A percentile compares a stretch with the other conserved stretches of the same genome.
phyloP scores from a whole-genome alignment of 2,113 vertebrate species.

The Verasper variegatus region DNA sequence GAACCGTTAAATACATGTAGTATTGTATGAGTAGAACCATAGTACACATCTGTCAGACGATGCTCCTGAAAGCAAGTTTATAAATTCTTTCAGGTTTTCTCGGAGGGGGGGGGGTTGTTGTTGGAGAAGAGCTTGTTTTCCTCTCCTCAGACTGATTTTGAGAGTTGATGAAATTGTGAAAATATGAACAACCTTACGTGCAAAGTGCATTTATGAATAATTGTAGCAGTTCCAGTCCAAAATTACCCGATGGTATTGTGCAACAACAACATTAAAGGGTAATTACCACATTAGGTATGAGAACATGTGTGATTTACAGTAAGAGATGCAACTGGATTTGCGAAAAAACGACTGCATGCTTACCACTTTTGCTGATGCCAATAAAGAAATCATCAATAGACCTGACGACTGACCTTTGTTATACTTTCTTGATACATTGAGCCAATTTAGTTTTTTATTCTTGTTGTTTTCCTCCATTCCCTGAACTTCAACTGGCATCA shows the following conservation, averaged over 20 bases:
- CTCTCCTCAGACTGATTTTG: slow-evolving; percentile 44
- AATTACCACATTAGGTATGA: slow-evolving; percentile 30
- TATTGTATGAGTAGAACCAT: slow-evolving; percentile 48
- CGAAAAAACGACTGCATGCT: slow-evolving; percentile 78
- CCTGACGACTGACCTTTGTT: slow-evolving; percentile 5
- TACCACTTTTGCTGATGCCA: slow-evolving; percentile 84
- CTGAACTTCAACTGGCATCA: not conserved
- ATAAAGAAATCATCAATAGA: slow-evolving; percentile 80
- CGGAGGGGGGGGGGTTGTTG: slow-evolving; percentile 3
- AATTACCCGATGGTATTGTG: slow-evolving; percentile 56
- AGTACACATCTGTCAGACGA: slow-evolving; percentile 42
- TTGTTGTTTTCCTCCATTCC: not conserved
- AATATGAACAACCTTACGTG: slow-evolving; percentile 38
- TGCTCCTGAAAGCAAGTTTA: slow-evolving; percentile 32
- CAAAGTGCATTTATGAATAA: slow-evolving; percentile 58
- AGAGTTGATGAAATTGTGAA: slow-evolving; percentile 48
- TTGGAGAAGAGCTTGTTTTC: slow-evolving; percentile 51
- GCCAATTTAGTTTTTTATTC: not conserved
- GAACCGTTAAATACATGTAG: slow-evolving; percentile 50
- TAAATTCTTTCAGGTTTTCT: slow-evolving; percentile 52
- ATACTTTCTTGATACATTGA: not conserved
- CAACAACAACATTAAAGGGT: slow-evolving; percentile 42
- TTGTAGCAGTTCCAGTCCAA: slow-evolving; percentile 42
- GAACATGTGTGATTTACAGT: slow-evolving; percentile 40
- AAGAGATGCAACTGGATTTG: slow-evolving; percentile 65